Evolutionary conservation across 2,888 invertebrate species (phyloP).

Genomic region (Drosophila eohydei): DNA sequence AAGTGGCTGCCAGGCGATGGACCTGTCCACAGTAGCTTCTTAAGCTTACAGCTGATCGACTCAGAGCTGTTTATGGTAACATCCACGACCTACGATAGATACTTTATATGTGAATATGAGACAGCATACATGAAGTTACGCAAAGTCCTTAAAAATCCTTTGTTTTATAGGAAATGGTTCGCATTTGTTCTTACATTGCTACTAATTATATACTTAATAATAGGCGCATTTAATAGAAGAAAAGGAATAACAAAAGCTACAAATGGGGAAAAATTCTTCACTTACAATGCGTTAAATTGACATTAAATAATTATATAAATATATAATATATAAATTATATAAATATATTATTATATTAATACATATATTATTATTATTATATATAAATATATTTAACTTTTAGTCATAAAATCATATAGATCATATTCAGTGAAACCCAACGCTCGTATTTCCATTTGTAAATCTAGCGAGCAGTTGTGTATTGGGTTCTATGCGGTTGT

Average conservation of each 20-base stretch:
- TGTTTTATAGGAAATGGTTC: background rate
- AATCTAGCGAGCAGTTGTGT: background rate
- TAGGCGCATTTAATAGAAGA: background rate
- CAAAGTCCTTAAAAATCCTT: background rate
- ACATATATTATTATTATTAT: too few species aligned
- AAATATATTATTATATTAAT: too few species aligned
- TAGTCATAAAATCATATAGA: too few species aligned
- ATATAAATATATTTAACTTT: too few species aligned
- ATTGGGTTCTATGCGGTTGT: background rate
- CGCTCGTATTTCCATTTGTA: background rate
- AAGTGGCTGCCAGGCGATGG: conserved; percentile 39
- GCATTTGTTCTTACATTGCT: background rate
- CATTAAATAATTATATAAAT: too few species aligned
- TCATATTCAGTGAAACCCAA: background rate
- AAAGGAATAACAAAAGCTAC: too few species aligned
- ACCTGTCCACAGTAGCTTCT: background rate
- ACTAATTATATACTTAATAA: background rate
- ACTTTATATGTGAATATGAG: conserved; percentile 51
- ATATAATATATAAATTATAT: too few species aligned
- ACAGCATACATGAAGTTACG: background rate
- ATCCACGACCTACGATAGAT: conserved; percentile 33
- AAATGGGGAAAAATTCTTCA: too few species aligned
- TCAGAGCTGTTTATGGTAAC: conserved; percentile 43
- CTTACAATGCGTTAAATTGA: too few species aligned
- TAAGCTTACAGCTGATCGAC: conserved; percentile 40